Evolutionary conservation across 2,797 vertebrate genomes (phyloP).

Genomic region (Smutsia temminckii): DNA sequence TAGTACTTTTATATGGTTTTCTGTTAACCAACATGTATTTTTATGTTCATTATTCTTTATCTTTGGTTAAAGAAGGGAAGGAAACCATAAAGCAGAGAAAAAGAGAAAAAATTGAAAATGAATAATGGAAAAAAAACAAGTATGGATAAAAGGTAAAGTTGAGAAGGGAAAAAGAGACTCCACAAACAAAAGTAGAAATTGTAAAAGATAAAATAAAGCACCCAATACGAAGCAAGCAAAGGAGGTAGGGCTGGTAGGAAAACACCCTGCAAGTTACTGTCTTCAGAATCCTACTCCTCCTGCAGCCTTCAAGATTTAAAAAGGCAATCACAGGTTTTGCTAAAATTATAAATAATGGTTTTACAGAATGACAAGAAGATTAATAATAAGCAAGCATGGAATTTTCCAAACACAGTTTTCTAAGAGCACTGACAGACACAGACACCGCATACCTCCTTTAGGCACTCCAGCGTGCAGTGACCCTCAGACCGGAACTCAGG

Average conservation of each 20-base stretch:
- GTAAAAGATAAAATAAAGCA: neutral
- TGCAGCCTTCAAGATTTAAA: neutral
- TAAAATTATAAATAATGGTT: neutral
- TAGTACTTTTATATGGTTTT: neutral
- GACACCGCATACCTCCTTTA: constrained; percentile 88
- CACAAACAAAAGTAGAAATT: neutral
- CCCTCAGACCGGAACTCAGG: constrained; percentile 90
- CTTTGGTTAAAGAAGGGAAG: constrained; percentile 5
- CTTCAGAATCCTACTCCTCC: neutral
- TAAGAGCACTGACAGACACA: neutral
- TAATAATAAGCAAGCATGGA: neutral
- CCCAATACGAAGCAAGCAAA: neutral
- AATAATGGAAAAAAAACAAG: neutral
- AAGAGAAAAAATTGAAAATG: neutral
- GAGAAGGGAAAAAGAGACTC: neutral
- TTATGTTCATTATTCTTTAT: neutral
- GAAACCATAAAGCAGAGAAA: neutral
- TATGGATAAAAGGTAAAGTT: neutral
- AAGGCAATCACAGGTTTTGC: neutral
- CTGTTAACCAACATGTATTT: neutral
- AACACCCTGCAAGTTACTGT: neutral
- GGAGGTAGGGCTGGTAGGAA: neutral
- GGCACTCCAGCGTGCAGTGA: constrained; percentile 91
- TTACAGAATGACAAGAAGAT: neutral
- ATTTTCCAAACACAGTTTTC: neutral